Evolutionary conservation across 1,140 invertebrate species (phyloP), one percentile per base, ranked within the genome.

Genomic region (Elymnias hypermnestra): DNA sequence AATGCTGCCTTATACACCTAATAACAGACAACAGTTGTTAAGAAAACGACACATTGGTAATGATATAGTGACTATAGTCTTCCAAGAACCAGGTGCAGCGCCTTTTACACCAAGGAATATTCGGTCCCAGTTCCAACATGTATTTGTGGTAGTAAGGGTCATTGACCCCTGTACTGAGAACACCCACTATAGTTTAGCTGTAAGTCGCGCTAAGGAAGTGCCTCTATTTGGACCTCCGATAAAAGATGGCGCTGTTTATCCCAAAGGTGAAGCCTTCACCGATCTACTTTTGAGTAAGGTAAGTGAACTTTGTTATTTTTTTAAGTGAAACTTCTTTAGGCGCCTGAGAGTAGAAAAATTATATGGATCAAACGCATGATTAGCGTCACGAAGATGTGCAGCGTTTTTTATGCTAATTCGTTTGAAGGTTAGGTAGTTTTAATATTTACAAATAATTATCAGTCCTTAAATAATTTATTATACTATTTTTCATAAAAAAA

Each of bases 201-300:
- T 99, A 0, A 95, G 93, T 50, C 90, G 97, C 60, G 97, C 96
- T 37, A 97, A 97, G 87, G 96, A 98, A 87, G 96, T 99, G 29
- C 94, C 97, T 48, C 90, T 96, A 33, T 99, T 99, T 86, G 97
- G 97, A 18, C 97, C 97, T 8, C 94, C 96, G 0, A 93, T 99
- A 31, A 92, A 94, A 38, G 90, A 94, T 63, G 92, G 92, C 43
- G 94, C 92, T 3, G 90, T 91, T 5, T 98, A 97, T 79, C 89
- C 92, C 6, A 98, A 97, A 86, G 93, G 94, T 42, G 94, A 95
- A 87, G 89, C 92, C 7, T 98, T 99, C 82, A 93, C 94, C 8
- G 95, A 98, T 73, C 97, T 99, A 81, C 88, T 99, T 13, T 81
- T 98, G 50, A 94, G 97, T 26, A 99, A 99, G 92, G 94, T 98